phyloP scores from a whole-genome alignment of 2,797 vertebrate species.

The Spinus pinus region DNA sequence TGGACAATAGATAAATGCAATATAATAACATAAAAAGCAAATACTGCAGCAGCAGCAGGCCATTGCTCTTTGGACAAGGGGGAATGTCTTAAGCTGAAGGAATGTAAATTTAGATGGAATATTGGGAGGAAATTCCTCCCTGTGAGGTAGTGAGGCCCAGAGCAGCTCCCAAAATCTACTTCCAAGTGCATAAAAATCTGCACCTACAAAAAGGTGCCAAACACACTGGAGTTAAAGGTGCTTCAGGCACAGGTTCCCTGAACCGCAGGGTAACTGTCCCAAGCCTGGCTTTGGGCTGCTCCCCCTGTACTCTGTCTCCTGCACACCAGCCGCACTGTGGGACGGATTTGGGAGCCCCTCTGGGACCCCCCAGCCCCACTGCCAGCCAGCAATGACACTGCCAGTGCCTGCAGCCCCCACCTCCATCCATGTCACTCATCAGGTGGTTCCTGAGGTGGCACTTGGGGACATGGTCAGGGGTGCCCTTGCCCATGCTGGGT shows the following conservation, averaged over 20 bases:
- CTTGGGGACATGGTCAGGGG: not conserved
- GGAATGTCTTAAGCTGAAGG: not conserved
- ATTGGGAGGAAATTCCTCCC: not conserved
- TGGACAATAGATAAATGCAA: not conserved
- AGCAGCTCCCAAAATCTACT: not conserved
- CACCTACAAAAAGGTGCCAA: not conserved
- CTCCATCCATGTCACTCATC: rapidly evolving
- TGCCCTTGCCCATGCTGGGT: not conserved
- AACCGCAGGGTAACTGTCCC: not conserved
- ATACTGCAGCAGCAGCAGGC: not conserved
- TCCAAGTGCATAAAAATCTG: not conserved
- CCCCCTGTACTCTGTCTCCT: not conserved
- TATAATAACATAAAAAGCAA: not conserved
- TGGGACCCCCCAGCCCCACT: not conserved
- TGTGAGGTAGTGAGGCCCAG: not conserved
- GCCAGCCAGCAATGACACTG: not conserved
- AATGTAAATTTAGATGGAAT: not conserved
- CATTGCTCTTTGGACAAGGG: not conserved
- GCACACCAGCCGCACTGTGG: not conserved
- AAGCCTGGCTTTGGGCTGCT: not conserved
- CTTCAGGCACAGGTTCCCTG: not conserved
- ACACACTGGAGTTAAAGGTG: not conserved
- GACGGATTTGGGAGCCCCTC: not conserved
- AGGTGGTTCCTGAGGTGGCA: not conserved
- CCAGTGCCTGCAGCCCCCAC: not conserved